Evolutionary conservation across 2,888 invertebrate genomes (phyloP), one percentile per base, ranked within the genome.

Genomic region (Dysmachus trigonus): DNA sequence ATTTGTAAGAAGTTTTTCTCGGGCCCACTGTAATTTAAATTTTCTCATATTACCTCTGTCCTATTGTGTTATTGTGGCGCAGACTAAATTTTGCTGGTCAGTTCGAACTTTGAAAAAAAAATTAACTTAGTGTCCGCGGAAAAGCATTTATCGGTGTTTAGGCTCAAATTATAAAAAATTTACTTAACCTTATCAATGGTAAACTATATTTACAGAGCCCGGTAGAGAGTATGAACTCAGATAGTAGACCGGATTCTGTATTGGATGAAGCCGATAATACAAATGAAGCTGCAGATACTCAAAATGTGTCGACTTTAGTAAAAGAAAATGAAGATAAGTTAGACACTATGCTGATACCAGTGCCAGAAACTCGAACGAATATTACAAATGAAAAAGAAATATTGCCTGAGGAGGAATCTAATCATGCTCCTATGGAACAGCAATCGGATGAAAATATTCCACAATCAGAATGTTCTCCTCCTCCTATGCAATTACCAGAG

Each of bases 181-280:
- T 84, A 5, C 5, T 33, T 76, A 83, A 38, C 35, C 27, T n/a
- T 15, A 10, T 47, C 47, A 5, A 18, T 47, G 18, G 15, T 47
- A 41, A 15, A 76, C 15, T 18, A 22, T 22, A 41, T 35, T 85
- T 85, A 8, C 94, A 95, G 90, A 97, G 97, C 92, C 97, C 97
- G 15, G 95, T 96, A 71, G 96, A 96, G 90, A 97, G 97, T 90
- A 94, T 96, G 87, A 96, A 96, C 74, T 96, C 97, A 88, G 97
- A 97, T 90, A 97, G 97, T 89, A 90, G 92, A 15, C 92, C 92
- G 3, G 97, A 96, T 89, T 95, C 97, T 71, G 95, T 96, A 77
- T 95, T 96, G 92, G 94, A 94, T 89, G 93, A 94, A 87, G 95
- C 94, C 89, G 93, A 92, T 89, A 93, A 93, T 86, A 91, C 92